Conservation (phyloP, 2,797 vertebrate species). For the Eospalax fontanierii region DNA sequence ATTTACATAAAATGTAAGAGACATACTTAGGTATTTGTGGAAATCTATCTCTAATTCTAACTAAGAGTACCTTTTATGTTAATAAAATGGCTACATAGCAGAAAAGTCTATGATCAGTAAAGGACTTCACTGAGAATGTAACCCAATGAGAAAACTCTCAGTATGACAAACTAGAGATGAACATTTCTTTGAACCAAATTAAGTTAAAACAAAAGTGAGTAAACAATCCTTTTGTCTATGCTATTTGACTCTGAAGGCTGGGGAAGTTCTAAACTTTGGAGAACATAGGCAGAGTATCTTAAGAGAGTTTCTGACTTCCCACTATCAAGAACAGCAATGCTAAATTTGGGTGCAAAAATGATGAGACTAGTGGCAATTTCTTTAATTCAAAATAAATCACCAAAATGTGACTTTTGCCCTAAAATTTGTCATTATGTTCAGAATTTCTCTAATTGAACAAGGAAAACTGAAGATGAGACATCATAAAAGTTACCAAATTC, state of each 20-base stretch:
- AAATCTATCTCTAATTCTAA: constrained; percentile 36
- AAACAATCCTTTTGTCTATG: constrained; percentile 32
- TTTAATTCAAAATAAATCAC: constrained; percentile 60
- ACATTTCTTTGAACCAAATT: not conserved
- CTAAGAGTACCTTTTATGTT: not conserved
- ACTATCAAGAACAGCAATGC: not conserved
- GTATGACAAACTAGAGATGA: not conserved
- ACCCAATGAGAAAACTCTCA: constrained; percentile 32
- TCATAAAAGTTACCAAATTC: constrained; percentile 35
- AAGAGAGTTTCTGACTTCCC: constrained; percentile 28
- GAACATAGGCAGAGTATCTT: constrained; percentile 10
- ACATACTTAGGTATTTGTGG: not conserved
- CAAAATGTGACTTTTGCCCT: constrained; percentile 7
- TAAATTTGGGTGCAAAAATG: constrained; percentile 19
- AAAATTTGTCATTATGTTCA: constrained; percentile 41
- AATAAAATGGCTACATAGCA: constrained; percentile 23
- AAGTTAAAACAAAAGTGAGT: constrained; percentile 45
- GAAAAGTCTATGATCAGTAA: constrained; percentile 1
- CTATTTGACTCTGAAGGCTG: not conserved
- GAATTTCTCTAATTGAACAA: constrained; percentile 52
- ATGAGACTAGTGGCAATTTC: not conserved
- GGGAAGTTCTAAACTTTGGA: constrained; percentile 7
- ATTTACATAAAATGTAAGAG: not conserved
- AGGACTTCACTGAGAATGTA: constrained; percentile 23
- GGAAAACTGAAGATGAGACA: constrained; percentile 26